Evolutionary conservation across 2,113 vertebrate species (phyloP), one percentile per base, ranked within the genome.

Genomic region (Merops nubicus): DNA sequence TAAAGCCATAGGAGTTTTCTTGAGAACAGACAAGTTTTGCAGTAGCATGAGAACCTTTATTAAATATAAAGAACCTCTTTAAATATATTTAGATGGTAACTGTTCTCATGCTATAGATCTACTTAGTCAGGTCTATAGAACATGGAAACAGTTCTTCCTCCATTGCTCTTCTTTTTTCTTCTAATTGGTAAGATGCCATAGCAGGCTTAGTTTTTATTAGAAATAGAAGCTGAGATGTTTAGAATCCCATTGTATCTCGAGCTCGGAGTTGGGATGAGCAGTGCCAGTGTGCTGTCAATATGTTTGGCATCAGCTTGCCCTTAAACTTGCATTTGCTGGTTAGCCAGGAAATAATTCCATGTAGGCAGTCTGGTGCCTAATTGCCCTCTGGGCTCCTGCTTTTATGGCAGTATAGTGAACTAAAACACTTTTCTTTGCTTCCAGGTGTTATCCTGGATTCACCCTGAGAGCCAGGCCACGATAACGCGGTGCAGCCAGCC

Each of bases 381-480:
- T 60, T 85, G 29, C 43, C 9, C 31, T 77, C 47, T 63, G 56
- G 11, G 34, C 34, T 53, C 36, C 29, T 70, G 59, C 63, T 76
- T 50, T 83, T 87, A 8, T 26, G 63, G 51, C 26, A 19, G 4
- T 36, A 5, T 38, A 53, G 5, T 84, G 17, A 87, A 67, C 50
- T 92, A 2, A 96, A 77, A 72, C 47, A 9, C 33, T 54, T 89
- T 68, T 64, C 57, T 68, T 91, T 93, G 93, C 56, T 91, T 77
- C 48, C 79, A 99, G 99, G 99, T 99, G 36, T 96, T 99, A 15
- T 99, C 99, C 19, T 99, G 99, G 99, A 99, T 99, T 97, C 99
- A 99, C 95, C 99, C 99, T 1, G 99, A 99, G 97, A 98, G 98
- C 93, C 99, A 99, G 97, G 99, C 99, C 36, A 98, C 99, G 3